Evolutionary conservation across 2,113 vertebrate species (phyloP).

Genomic region (Vulpes ferrilata): DNA sequence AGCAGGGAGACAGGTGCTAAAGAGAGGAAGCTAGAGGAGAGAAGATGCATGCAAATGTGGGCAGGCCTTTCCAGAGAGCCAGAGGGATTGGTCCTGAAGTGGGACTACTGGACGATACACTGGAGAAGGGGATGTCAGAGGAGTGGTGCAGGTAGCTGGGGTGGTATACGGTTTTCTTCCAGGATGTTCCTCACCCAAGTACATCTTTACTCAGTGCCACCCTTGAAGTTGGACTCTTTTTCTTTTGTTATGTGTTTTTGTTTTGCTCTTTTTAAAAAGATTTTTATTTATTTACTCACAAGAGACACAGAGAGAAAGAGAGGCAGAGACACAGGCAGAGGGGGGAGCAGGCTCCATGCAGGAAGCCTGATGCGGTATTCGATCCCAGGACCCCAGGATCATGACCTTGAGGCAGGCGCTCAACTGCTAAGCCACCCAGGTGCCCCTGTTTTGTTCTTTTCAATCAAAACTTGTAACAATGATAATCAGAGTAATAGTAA

Average conservation of each 20-base stretch:
- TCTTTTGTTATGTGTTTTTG: neutral
- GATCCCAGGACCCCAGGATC: no score
- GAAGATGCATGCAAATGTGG: neutral
- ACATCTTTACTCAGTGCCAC: neutral
- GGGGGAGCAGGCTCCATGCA: no score
- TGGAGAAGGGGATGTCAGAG: neutral
- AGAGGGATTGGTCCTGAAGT: neutral
- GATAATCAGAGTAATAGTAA: neutral
- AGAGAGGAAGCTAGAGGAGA: neutral
- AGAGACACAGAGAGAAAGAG: no score
- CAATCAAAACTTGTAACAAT: neutral
- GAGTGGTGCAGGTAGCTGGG: neutral
- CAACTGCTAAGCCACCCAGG: no score
- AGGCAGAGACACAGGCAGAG: no score
- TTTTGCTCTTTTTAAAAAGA: neutral
- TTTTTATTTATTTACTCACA: no score
- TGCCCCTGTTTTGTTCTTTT: neutral
- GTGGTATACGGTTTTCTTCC: neutral
- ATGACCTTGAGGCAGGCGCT: no score
- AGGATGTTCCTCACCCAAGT: neutral
- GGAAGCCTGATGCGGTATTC: no score
- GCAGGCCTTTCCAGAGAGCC: neutral
- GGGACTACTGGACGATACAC: neutral
- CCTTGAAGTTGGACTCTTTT: neutral
- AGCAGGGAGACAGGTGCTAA: neutral